Evolutionary conservation across 2,797 vertebrate genomes (phyloP), one percentile per base, ranked within the genome.

Genomic region (Rhinoraja longicauda): DNA sequence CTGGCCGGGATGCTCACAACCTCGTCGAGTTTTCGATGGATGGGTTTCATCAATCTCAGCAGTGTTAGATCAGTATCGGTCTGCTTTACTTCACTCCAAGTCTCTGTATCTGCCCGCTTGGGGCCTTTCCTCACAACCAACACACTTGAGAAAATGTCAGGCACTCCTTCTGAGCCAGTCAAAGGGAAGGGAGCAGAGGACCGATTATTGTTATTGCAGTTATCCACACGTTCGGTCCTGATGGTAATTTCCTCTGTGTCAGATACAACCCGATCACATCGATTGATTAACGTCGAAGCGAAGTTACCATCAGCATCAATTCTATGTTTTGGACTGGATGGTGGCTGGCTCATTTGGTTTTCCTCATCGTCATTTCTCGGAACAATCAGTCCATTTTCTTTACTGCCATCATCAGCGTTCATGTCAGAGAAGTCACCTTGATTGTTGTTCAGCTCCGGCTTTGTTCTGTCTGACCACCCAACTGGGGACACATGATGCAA

Each of bases 1-100:
- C 94, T 76, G 82, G 94, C 94, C 94, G 95, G 94, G 67, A 93
- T 21, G 81, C 81, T 93, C 72, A 93, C 93, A 29, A 94, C 93
- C 45, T 93, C 93, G 84, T 79, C 59, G 93, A 93, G 93, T 26
- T 93, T 93, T 93, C 81, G 93, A 62, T 93, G 93, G 73, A 94
- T 93, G 10, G 93, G 93, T 84, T 84, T 93, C 93, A 93, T 94
- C 90, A 94, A 93, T 45, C 77, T 94, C 76, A 94, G 94, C 90
- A 93, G 94, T 78, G 93, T 93, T 93, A 94, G 93, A 24, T 94
- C 94, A 82, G 94, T 84, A 13, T 75, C 39, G 32, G 67, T 32
- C 39, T 24, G 15, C 10, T 62, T 93, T 45, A 90, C 15, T 93
- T 93, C 53, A 36, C 82, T 90, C 15, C 88, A 72, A 59, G 93